Evolutionary conservation across 2,113 vertebrate genomes (phyloP), one percentile per base, ranked within the genome.

Genomic region (Proterorhinus semilunaris): DNA sequence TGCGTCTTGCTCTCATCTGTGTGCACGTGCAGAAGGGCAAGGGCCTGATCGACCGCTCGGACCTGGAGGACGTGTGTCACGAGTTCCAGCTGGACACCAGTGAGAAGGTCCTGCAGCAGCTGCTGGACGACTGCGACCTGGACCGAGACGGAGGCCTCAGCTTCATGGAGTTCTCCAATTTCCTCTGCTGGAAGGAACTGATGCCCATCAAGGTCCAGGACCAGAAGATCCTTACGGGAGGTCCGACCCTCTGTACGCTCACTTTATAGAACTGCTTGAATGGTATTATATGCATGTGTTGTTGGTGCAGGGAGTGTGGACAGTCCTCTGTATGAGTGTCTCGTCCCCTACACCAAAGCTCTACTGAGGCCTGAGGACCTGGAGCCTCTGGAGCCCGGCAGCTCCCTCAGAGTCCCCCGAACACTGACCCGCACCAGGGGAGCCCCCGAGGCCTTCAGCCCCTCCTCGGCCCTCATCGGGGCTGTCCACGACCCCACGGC

Each of bases 161-260:
- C 90, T 96, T 94, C 65, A 17, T 84, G 58, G 95, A 98, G 69
- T 98, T 98, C 85, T 82, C 79, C 0, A 95, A 95, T 80, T 97
- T 96, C 81, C 92, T 98, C 58, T 97, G 91, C 84, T 97, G 95
- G 95, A 96, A 96, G 90, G 91, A 95, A 78, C 94, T 86, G 88
- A 91, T 86, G 81, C 86, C 89, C 6, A 59, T 95, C 74, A 87
- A 81, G 61, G 75, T 83, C 0, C 76, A 57, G 69, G 95, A 95
- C 81, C 89, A 94, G 78, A 80, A 74, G 43, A 80, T 94, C 63
- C 46, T 94, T 62, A 87, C 83, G 48, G 86, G 86, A 84, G 94
- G 95, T 96, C 87, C 72, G 79, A 61, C 6, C 15, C 10, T 10
- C 11, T 55, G 1, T 21, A 55, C 53, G 2, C 21, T 55, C 4